Evolutionary conservation across 2,113 vertebrate species (phyloP), one percentile per base, ranked within the genome.

Genomic region (Labeo catla): DNA sequence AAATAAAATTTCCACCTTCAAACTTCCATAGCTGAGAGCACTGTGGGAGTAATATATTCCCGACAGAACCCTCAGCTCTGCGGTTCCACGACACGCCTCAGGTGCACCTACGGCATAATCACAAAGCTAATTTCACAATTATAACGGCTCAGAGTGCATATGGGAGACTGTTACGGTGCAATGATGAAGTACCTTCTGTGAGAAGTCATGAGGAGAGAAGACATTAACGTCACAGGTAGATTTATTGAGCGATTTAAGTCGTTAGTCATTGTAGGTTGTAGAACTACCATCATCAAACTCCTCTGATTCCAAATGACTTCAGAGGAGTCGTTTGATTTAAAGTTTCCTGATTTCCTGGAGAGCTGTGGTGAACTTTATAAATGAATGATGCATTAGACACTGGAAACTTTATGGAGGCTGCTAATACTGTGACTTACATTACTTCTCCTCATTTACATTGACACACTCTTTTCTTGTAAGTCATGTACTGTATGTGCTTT

Each of bases 181-280:
- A 45, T 82, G 82, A 84, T 89, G 57, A 83, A 84, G 66, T 84
- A 66, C 52, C 39, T 65, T 81, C 50, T 43, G 52, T 9, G 23
- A 63, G 23, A 73, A 81, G 52, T 72, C 80, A 50, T 70, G 59
- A 54, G n/a, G 65, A 82, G 85, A 34, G 12, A 73, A 74, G 68
- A 61, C 68, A 74, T 84, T 85, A 77, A 84, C 70, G 88, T 77
- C 80, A 79, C 84, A 82, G 84, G 81, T 76, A 59, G 45, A 72
- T 59, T 83, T 89, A 86, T 87, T 82, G 78, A 89, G 61, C 84
- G 43, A 61, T 65, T 61, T 76, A 39, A 72, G 81, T 81, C 86
- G 76, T 63, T 70, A 57, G 34, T 73, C 76, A 68, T 49, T 16
- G 47, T 61, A 28, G 79, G 81, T 66, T 52, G 19, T 43, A 77